Evolutionary conservation across 1,140 invertebrate species (phyloP), one percentile per base, ranked within the genome.

Genomic region (Panagrolaimus sp.): DNA sequence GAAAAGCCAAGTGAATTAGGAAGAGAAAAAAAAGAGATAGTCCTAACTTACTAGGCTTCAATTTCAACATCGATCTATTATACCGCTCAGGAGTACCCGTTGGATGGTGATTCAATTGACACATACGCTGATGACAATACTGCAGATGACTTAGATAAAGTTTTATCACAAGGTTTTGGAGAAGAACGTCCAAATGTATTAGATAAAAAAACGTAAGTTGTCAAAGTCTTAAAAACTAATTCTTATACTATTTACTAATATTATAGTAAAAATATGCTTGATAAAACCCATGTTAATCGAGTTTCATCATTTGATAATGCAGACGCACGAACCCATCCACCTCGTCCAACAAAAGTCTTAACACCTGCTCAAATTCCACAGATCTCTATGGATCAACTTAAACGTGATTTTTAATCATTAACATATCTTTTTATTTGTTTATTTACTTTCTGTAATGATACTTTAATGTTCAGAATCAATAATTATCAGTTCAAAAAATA

Each of bases 1-100:
- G 31, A 38, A 38, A 38, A 38, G 31, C 31, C 31, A 38, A 38
- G 31, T 38, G 31, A 38, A 38, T 38, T 38, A 38, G 31, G 31
- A 38, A 38, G 31, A 38, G 31, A 38, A 38, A 38, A 38, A 38
- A 38, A 7, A 38, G 31, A 38, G 31, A 38, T 38, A 38, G 31
- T 38, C 31, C 31, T 38, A 38, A 38, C 31, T 2, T 38, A 38
- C 31, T 38, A 38, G 31, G 31, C 31, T 38, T 38, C 31, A 38
- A 38, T 38, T 38, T 38, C 31, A 57, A 57, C 51, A 27, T 57
- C 51, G n/a, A 57, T 57, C 9, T 57, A 57, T 57, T 57, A 57
- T 57, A 57, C 51, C 27, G 51, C 51, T 57, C 51, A 57, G 51
- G 51, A 57, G 51, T 25, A 57, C 51, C 51, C 51, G 14, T 38